Percentiles rank a stretch among this genome's conserved stretches.
Evolutionary conservation across 2,797 vertebrate species (phyloP).

Genomic region (Ctenopoma multispine): DNA sequence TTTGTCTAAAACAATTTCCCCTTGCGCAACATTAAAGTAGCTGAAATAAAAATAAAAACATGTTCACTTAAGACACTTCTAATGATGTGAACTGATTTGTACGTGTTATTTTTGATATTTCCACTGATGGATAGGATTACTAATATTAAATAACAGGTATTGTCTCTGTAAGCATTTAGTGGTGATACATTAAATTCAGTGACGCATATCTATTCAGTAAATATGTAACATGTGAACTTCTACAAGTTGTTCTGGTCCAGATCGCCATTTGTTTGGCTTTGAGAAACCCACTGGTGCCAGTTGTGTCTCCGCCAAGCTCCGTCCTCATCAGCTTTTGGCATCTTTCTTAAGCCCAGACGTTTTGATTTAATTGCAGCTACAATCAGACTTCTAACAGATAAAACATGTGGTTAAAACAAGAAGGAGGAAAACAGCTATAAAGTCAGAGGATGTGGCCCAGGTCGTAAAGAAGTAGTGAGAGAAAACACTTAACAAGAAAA

Average conservation of each 20-base stretch:
- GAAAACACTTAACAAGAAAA: not conserved
- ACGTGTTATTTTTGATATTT: no score
- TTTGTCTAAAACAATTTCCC: no score
- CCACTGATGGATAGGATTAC: no score
- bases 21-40: no score
- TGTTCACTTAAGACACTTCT: not conserved
- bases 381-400: not conserved
- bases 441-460: not conserved
- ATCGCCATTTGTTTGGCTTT: constrained; percentile 22
- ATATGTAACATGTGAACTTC: not conserved
- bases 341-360: not conserved
- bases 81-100: not conserved
- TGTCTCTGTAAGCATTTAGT: not conserved
- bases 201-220: not conserved
- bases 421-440: not conserved
- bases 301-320: constrained; percentile 12
- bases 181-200: not conserved
- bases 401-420: not conserved
- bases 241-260: constrained; percentile 27
- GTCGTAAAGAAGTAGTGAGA: not conserved
- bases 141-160: not conserved
- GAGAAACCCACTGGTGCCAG: constrained; percentile 14
- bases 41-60: no score
- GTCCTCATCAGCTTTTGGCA: constrained; percentile 25
- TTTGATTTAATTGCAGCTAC: not conserved